Evolutionary conservation across 2,113 vertebrate species (phyloP).

Genomic region (Pardalotus punctatus): DNA sequence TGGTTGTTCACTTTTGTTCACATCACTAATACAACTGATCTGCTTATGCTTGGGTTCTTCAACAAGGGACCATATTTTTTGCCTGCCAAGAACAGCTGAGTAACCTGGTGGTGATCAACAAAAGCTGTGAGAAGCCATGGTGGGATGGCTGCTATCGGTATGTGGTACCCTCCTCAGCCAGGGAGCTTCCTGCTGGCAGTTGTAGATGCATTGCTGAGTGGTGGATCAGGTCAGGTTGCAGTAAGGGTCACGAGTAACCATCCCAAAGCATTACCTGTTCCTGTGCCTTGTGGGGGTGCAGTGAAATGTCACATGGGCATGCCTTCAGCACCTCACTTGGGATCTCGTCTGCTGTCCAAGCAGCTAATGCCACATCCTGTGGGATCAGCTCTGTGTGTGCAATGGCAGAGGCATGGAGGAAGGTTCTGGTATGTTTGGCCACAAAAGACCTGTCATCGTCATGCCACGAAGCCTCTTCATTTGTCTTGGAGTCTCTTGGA

Average conservation of each 20-base stretch:
- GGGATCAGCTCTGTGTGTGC: not conserved
- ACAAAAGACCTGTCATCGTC: fast-evolving
- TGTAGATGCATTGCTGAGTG: not conserved
- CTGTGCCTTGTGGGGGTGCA: not conserved
- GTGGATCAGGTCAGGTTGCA: not conserved
- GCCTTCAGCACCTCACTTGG: not conserved
- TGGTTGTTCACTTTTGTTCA: not conserved
- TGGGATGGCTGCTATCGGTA: not conserved
- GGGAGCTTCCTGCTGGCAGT: not conserved
- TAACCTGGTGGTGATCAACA: not conserved
- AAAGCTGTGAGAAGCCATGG: not conserved
- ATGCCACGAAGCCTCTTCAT: not conserved
- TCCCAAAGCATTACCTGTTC: not conserved
- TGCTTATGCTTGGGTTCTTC: not conserved
- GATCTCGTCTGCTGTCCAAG: not conserved
- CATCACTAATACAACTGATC: not conserved
- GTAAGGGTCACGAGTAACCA: not conserved
- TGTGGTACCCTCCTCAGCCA: not conserved
- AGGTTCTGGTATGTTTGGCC: not conserved
- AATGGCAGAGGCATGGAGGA: not conserved
- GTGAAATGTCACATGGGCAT: not conserved
- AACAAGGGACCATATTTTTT: not conserved
- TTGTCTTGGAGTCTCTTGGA: not conserved
- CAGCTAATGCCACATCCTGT: not conserved
- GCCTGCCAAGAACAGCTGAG: not conserved